Percentiles rank a stretch among this genome's conserved stretches.
Evolutionary conservation across 1,140 invertebrate genomes (phyloP).

Genomic region (Drosophila busckii): DNA sequence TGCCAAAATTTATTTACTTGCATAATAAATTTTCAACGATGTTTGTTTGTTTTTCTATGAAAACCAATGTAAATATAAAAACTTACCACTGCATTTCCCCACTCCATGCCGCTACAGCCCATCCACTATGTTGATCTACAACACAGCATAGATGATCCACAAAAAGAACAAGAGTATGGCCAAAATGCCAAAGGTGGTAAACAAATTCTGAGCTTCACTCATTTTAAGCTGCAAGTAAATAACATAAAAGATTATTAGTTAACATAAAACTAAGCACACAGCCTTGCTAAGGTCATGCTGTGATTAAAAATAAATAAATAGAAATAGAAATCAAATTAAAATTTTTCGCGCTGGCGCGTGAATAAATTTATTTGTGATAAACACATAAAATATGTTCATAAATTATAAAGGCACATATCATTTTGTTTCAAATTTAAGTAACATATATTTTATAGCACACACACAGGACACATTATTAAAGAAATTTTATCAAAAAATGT

Average conservation of each 20-base stretch:
- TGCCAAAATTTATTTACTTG: constrained; percentile 19
- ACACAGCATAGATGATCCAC: constrained; percentile 69
- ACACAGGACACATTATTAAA: constrained; percentile 26
- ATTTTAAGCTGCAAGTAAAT: constrained; percentile 31
- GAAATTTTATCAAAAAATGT: constrained; percentile 40
- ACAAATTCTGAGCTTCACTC: constrained; percentile 67
- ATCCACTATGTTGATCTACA: constrained; percentile 39
- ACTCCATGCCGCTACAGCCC: constrained; percentile 39
- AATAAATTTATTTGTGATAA: constrained; percentile 44
- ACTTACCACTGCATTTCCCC: constrained; percentile 22
- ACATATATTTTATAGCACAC: constrained; percentile 28
- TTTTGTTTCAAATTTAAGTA: constrained; percentile 64
- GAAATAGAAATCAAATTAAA: constrained; percentile 15
- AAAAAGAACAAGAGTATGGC: constrained; percentile 59
- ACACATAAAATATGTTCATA: constrained; percentile 50
- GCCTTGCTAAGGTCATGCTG: constrained; percentile 20
- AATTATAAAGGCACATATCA: constrained; percentile 57
- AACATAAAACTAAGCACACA: constrained; percentile 1
- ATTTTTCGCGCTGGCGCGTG: constrained; percentile 39
- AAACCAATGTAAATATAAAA: neutral
- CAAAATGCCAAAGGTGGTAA: constrained; percentile 73
- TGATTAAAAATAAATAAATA: constrained; percentile 22
- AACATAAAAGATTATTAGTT: constrained; percentile 16
- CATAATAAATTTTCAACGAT: constrained; percentile 11
- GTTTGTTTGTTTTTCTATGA: constrained; percentile 13